Evolutionary conservation across 2,888 invertebrate genomes (phyloP).

Genomic region (Lottia gigantea): DNA sequence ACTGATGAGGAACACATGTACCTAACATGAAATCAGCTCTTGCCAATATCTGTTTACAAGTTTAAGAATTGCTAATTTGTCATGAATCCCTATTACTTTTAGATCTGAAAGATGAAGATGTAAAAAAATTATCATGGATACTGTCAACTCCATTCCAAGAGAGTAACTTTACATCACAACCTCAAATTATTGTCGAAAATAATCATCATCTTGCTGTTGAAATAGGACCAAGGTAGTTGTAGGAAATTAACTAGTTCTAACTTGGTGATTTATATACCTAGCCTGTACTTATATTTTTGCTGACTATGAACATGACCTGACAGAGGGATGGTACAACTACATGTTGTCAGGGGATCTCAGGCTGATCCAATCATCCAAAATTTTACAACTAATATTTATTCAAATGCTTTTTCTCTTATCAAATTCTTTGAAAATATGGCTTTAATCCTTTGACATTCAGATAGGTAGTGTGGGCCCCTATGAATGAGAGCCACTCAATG

Average conservation of each 20-base stretch:
- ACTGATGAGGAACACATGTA: too few species aligned
- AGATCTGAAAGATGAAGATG: slow-evolving; percentile 74
- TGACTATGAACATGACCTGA: not conserved
- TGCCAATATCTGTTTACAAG: too few species aligned
- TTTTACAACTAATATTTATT: too few species aligned
- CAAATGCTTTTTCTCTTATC: too few species aligned
- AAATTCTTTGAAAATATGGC: too few species aligned
- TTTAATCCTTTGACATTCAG: too few species aligned
- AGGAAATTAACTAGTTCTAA: not conserved
- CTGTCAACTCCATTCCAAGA: slow-evolving; percentile 75
- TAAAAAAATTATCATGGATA: slow-evolving; percentile 77
- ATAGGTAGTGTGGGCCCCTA: too few species aligned
- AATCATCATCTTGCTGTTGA: slow-evolving; percentile 75
- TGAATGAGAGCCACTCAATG: too few species aligned
- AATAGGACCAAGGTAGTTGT: slow-evolving; percentile 84
- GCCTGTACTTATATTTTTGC: not conserved
- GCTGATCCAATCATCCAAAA: not conserved
- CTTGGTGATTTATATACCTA: not conserved
- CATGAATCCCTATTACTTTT: too few species aligned
- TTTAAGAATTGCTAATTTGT: too few species aligned
- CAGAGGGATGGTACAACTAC: not conserved
- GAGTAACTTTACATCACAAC: slow-evolving; percentile 36
- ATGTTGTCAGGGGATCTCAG: not conserved
- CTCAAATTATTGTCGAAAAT: slow-evolving; percentile 28
- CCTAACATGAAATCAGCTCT: too few species aligned